Conservation (phyloP, 2,113 vertebrate genomes). For the Melospiza georgiana region DNA sequence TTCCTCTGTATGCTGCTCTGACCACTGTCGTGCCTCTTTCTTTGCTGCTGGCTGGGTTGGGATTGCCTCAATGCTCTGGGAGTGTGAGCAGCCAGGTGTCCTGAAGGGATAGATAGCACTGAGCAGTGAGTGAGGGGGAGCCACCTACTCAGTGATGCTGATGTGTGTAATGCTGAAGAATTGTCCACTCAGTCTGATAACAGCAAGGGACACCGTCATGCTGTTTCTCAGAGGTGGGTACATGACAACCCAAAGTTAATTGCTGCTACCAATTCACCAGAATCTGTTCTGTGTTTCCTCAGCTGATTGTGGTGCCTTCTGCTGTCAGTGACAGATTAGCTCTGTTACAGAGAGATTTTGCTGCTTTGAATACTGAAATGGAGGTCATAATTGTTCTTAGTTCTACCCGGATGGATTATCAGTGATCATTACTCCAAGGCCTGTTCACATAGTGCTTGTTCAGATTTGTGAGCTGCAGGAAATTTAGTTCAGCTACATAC, state of each 20-base stretch:
- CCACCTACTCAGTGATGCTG: background rate
- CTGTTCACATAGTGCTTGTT: background rate
- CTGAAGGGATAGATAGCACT: background rate
- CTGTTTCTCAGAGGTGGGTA: background rate
- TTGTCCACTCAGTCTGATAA: background rate
- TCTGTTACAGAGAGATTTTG: background rate
- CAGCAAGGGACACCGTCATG: background rate
- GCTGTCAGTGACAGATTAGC: background rate
- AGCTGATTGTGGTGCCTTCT: background rate
- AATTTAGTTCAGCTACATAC: background rate
- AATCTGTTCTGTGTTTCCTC: background rate
- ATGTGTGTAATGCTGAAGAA: background rate
- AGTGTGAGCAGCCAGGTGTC: background rate
- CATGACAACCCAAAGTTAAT: background rate
- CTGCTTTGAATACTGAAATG: background rate
- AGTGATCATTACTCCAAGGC: background rate
- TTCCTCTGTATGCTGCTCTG: background rate
- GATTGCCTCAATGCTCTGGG: background rate
- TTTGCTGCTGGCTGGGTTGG: background rate
- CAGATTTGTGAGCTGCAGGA: background rate
- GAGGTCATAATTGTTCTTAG: background rate
- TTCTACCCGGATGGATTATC: background rate
- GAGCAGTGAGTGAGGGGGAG: background rate
- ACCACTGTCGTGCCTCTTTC: background rate
- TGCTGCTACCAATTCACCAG: background rate